These are phyloP conservation scores for Drosophila azteca DNA, from an alignment of 1,140 invertebrate genomes.

Conservation along the genomic window DNA sequence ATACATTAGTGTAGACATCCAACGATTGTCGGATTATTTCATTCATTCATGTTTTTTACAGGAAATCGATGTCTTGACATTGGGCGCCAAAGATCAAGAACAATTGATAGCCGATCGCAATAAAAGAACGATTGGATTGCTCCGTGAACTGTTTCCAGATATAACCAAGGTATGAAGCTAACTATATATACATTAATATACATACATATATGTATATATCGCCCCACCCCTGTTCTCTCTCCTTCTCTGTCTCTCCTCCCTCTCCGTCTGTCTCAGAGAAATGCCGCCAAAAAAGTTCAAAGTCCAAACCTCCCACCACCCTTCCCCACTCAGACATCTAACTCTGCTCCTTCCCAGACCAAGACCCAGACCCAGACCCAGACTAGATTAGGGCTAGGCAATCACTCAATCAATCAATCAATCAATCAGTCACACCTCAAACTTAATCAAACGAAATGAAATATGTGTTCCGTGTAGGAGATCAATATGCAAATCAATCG, in stretches of 20 bases:
- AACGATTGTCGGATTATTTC: too few species aligned
- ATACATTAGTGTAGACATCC: neutral
- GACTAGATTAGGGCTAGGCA: slow-evolving; percentile 20
- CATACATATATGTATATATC: neutral
- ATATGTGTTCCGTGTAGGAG: slow-evolving; percentile 72
- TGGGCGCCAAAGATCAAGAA: slow-evolving; percentile 84
- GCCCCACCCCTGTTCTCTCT: neutral
- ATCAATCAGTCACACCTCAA: slow-evolving; percentile 1
- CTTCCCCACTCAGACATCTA: slow-evolving; percentile 1
- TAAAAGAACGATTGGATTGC: slow-evolving; percentile 90
- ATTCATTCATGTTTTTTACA: slow-evolving; percentile 66
- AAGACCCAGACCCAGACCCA: too few species aligned
- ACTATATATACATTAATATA: neutral
- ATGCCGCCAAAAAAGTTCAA: too few species aligned
- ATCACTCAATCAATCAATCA: slow-evolving; percentile 5
- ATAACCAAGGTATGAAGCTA: slow-evolving; percentile 87
- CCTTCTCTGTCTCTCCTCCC: neutral
- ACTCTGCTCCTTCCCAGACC: too few species aligned
- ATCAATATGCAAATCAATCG: slow-evolving; percentile 82
- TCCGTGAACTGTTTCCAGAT: slow-evolving; percentile 89
- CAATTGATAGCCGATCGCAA: slow-evolving; percentile 87
- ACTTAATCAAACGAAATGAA: slow-evolving; percentile 4
- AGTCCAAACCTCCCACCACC: neutral
- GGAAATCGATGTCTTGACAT: slow-evolving; percentile 85
- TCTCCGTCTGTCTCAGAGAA: neutral